phyloP scores from a whole-genome alignment of 1,140 invertebrate species.

The Fopius arisanus region DNA sequence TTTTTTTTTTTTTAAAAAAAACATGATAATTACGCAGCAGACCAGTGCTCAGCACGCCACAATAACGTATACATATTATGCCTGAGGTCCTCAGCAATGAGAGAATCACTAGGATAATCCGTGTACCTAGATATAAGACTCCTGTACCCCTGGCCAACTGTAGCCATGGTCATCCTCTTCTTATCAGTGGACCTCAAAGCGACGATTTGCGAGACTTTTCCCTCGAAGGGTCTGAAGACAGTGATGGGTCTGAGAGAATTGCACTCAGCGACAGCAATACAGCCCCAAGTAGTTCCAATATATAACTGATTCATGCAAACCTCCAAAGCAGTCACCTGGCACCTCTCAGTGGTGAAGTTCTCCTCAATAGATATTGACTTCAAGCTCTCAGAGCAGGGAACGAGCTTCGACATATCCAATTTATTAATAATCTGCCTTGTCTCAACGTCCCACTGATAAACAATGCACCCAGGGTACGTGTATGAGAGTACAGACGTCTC shows the following conservation, averaged over 20 bases:
- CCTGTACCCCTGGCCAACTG: slow-evolving; percentile 84
- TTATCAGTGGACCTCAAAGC: slow-evolving; percentile 57
- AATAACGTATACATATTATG: slow-evolving; percentile 75
- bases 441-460: slow-evolving; percentile 83
- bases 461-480: slow-evolving; percentile 78
- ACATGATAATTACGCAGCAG: slow-evolving; percentile 62
- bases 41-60: slow-evolving; percentile 79
- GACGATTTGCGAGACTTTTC: slow-evolving; percentile 71
- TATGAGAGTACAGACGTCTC: slow-evolving; percentile 79
- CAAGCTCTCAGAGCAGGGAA: slow-evolving; percentile 90
- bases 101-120: slow-evolving; percentile 64
- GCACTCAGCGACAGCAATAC: slow-evolving; percentile 86
- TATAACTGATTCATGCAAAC: slow-evolving; percentile 77
- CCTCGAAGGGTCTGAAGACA: slow-evolving; percentile 89
- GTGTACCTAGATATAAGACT: slow-evolving; percentile 78
- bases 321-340: slow-evolving; percentile 83
- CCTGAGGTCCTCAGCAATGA: slow-evolving; percentile 59
- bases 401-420: slow-evolving; percentile 89
- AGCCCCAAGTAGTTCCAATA: slow-evolving; percentile 92
- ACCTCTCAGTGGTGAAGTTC: slow-evolving; percentile 79
- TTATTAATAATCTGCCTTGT: slow-evolving; percentile 76
- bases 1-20: too few relatives aligned
- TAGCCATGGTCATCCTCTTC: slow-evolving; percentile 72
- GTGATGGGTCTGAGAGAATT: slow-evolving; percentile 83
- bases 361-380: slow-evolving; percentile 93